Conservation (phyloP, 2,888 invertebrate species). For the Muschampia plurimacula region DNA sequence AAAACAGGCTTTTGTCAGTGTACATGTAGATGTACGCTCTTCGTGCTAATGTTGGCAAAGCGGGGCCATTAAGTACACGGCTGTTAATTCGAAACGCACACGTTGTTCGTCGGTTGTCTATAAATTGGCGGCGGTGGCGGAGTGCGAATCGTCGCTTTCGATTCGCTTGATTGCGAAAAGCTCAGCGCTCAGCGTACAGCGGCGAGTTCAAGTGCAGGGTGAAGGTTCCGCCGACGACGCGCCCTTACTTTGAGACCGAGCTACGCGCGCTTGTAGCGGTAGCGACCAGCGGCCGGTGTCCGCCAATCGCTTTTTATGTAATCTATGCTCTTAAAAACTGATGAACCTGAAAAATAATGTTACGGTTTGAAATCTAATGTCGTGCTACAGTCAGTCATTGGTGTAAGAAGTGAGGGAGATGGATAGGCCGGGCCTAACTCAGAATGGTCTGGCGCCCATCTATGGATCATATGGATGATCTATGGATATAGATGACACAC, state of each 20-base stretch:
- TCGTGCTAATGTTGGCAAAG: conserved; percentile 30
- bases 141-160: conserved; percentile 54
- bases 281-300: background rate
- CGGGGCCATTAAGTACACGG: conserved; percentile 26
- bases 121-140: conserved; percentile 34
- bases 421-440: too few relatives aligned
- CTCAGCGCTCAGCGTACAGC: conserved; percentile 54
- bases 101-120: conserved; percentile 33
- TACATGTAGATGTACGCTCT: background rate
- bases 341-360: too few relatives aligned
- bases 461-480: too few relatives aligned
- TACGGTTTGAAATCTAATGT: too few relatives aligned
- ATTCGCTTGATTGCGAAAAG: conserved; percentile 72
- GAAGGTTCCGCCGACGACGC: conserved; percentile 68
- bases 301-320: background rate
- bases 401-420: too few relatives aligned
- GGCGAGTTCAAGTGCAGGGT: conserved; percentile 82
- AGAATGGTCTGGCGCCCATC: too few relatives aligned
- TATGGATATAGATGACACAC: too few relatives aligned
- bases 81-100: conserved; percentile 34
- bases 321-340: background rate
- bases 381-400: too few relatives aligned
- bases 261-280: conserved; percentile 13
- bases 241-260: conserved; percentile 44
- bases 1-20: background rate